These are phyloP conservation scores for Octomys mimax DNA, from an alignment of 2,797 vertebrate genomes.

Conservation along the genomic window DNA sequence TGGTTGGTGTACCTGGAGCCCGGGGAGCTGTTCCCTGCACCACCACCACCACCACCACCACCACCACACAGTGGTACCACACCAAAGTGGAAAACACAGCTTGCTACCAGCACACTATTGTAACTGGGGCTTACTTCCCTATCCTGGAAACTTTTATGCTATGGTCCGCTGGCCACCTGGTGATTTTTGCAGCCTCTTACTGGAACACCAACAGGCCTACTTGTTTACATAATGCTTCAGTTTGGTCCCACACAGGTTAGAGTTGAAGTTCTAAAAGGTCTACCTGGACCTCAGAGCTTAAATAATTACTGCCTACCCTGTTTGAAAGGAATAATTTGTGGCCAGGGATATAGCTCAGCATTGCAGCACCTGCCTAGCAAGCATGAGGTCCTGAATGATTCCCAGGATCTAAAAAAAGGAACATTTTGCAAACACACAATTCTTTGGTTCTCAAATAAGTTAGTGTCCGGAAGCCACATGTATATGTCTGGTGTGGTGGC, in stretches of 20 bases:
- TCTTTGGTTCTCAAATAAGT: constrained; percentile 47
- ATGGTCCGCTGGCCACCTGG: background rate
- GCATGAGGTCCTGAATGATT: too few species aligned
- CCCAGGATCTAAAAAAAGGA: background rate
- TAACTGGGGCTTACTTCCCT: background rate
- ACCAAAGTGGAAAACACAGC: constrained; percentile 9
- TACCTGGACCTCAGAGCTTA: background rate
- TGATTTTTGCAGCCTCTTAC: background rate
- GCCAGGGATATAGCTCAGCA: too few species aligned
- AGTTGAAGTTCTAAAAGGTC: constrained; percentile 1
- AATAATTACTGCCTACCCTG: background rate
- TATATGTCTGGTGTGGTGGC: background rate
- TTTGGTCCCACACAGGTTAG: background rate
- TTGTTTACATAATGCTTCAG: background rate
- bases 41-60: background rate
- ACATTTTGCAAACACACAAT: constrained; percentile 30
- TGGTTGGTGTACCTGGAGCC: background rate
- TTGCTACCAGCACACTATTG: background rate
- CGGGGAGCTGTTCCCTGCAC: background rate
- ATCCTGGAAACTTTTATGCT: background rate
- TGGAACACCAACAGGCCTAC: background rate
- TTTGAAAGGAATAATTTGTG: constrained; percentile 42
- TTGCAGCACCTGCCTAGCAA: too few species aligned
- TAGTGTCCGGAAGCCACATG: background rate
- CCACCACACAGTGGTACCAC: background rate